Percentiles rank a stretch among this genome's conserved stretches.
Conservation (phyloP, 2,888 invertebrate genomes). For the Hirudinaria manillensis region DNA sequence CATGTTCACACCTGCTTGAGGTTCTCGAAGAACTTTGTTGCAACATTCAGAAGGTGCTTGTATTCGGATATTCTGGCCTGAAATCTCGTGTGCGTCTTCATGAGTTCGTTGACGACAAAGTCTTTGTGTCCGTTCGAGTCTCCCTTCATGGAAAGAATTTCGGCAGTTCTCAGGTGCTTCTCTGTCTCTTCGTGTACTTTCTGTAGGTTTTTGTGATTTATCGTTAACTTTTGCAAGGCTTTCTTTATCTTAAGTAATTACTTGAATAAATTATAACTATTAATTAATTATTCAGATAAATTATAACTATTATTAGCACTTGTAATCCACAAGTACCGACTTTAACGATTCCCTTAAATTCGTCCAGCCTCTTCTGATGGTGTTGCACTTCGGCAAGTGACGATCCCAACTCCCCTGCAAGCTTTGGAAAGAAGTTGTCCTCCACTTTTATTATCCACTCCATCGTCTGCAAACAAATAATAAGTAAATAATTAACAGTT, state of each 20-base stretch:
- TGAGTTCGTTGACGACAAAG: constrained; percentile 63
- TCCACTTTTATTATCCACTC: constrained; percentile 60
- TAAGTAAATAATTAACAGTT: neutral
- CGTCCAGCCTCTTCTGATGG: constrained; percentile 49
- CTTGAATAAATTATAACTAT: neutral
- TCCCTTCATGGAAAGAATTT: constrained; percentile 63
- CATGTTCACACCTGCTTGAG: constrained; percentile 58
- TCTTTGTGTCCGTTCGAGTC: constrained; percentile 59
- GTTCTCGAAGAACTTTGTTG: constrained; percentile 67
- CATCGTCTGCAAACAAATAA: constrained; percentile 50
- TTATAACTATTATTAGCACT: neutral
- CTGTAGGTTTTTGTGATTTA: constrained; percentile 40
- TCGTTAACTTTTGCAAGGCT: neutral
- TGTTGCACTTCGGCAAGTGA: constrained; percentile 54
- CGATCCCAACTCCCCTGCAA: constrained; percentile 63
- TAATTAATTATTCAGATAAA: constrained; percentile 8
- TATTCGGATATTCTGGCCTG: constrained; percentile 68
- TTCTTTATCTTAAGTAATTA: neutral
- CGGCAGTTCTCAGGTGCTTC: constrained; percentile 62
- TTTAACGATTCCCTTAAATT: constrained; percentile 50
- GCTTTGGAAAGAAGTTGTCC: constrained; percentile 69
- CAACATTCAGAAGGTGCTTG: constrained; percentile 65
- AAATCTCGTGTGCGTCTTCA: constrained; percentile 64
- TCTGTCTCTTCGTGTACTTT: constrained; percentile 62
- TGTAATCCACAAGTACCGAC: constrained; percentile 38